Base-by-base conservation (phyloP, 2,888 invertebrate species). In the Cataglyphis altisquamis region DNA sequence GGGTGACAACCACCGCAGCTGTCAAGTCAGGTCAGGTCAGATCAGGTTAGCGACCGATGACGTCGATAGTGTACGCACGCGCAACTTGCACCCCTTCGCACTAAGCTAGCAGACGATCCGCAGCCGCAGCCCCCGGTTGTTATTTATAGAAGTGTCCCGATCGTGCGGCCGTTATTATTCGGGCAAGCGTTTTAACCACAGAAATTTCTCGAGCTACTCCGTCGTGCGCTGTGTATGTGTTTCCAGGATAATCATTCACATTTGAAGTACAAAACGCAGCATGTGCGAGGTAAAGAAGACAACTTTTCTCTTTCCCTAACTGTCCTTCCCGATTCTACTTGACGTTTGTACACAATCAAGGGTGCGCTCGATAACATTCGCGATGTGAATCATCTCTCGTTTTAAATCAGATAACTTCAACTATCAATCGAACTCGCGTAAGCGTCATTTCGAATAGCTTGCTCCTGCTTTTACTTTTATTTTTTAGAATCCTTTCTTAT, bases 61-160 rank as follows among this genome's bases (percentile, higher is more conserved):
- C 90, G 92, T 92, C 92, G 89, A 92, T 91, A 89, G 80, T 32
- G 36, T 72, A 89, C 93, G 92, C 93, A 92, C 74, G 93, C 90
- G 93, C 90, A 70, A 41, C 83, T 67, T 18, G 12, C 66, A 83
- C 39, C 70, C 70, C 74, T 25, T 84, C 68, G 83, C 74, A 45
- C 75, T 83, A 87, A 8, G 85, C 78, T 85, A 91, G 90, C 90
- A 88, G 89, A 88, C 89, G 87, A 89, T 82, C 72, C 82, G 75
- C 81, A 75, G 74, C 67, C 32, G 6, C 32, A 36, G 32, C 32
- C 32, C 81, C 66, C 36, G 25, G 36, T 25, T 39, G 86, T 87
- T 91, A 93, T 92, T 93, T 92, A 90, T 93, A 92, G 92, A 89
- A 89, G 73, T 57, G 73, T 80, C 41, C 60, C 62, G 75, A 77